phyloP scores from a whole-genome alignment of 2,797 vertebrate genomes.

The Gephyroberyx darwinii region DNA sequence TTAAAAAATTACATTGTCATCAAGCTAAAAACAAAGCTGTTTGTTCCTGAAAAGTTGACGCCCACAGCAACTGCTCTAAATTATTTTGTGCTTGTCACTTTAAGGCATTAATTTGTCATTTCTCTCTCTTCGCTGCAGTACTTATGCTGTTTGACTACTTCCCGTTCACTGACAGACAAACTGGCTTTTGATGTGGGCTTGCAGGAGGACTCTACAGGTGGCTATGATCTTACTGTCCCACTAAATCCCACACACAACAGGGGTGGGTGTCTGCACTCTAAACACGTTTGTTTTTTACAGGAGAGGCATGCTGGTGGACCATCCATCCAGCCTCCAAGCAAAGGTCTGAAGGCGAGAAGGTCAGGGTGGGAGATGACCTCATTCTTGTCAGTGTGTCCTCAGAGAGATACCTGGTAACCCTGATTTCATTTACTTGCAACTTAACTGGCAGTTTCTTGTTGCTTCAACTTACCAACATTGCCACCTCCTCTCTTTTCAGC shows the following conservation, averaged over 20 bases:
- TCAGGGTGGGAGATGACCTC: conserved; percentile 93
- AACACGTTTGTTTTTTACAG: conserved; percentile 63
- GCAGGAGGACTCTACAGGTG: conserved; percentile 93
- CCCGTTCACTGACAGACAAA: conserved; percentile 94
- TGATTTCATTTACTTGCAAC: background rate
- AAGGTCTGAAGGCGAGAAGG: conserved; percentile 94
- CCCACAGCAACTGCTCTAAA: background rate
- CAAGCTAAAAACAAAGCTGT: too few species aligned
- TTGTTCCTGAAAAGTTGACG: too few species aligned
- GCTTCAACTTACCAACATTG: conserved; percentile 16
- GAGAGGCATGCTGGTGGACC: conserved; percentile 97
- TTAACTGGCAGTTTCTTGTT: background rate
- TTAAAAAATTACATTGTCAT: too few species aligned
- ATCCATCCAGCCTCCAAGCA: conserved; percentile 95
- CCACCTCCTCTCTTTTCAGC: conserved; percentile 73
- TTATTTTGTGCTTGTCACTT: background rate
- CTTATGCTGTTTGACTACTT: conserved; percentile 92
- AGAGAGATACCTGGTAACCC: conserved; percentile 91
- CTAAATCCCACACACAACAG: background rate
- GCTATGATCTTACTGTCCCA: background rate
- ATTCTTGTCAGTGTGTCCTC: conserved; percentile 97
- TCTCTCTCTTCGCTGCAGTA: conserved; percentile 79
- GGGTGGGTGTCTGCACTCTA: background rate
- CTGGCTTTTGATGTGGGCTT: conserved; percentile 93
- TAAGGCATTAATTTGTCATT: background rate